Evolutionary conservation across 2,113 vertebrate species (phyloP).

Genomic region (Salvator merianae): DNA sequence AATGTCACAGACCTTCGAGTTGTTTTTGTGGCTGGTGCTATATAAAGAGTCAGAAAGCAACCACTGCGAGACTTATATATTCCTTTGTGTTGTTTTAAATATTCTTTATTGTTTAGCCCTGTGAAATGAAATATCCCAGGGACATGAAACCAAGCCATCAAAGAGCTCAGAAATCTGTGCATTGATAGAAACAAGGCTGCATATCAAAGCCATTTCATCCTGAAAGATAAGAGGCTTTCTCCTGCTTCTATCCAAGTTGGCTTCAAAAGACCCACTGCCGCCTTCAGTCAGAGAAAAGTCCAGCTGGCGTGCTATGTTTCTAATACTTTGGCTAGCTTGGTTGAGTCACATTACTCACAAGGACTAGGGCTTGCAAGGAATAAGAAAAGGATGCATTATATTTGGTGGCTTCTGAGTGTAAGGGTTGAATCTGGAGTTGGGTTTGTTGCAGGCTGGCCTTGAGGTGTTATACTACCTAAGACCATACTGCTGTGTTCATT

Average conservation of each 20-base stretch:
- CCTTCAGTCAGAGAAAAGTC: not conserved
- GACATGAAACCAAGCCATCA: constrained; percentile 16
- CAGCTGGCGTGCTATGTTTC: not conserved
- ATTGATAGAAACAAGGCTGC: not conserved
- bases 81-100: constrained; percentile 16
- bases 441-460: not conserved
- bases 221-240: not conserved
- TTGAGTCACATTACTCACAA: not conserved
- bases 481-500: no score
- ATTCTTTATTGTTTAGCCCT: constrained; percentile 29
- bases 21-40: constrained; percentile 9
- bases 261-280: constrained; percentile 25
- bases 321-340: not conserved
- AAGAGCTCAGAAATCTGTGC: constrained; percentile 36
- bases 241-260: not conserved
- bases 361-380: not conserved
- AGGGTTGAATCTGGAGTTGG: not conserved
- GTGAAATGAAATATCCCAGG: constrained; percentile 42
- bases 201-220: not conserved
- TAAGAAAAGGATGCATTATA: not conserved
- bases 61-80: not conserved
- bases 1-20: constrained; percentile 54
- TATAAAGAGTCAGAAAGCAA: constrained; percentile 27
- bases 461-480: no score
- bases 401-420: not conserved